Evolutionary conservation across 2,113 vertebrate species (phyloP).

Genomic region (Cololabis saira): DNA sequence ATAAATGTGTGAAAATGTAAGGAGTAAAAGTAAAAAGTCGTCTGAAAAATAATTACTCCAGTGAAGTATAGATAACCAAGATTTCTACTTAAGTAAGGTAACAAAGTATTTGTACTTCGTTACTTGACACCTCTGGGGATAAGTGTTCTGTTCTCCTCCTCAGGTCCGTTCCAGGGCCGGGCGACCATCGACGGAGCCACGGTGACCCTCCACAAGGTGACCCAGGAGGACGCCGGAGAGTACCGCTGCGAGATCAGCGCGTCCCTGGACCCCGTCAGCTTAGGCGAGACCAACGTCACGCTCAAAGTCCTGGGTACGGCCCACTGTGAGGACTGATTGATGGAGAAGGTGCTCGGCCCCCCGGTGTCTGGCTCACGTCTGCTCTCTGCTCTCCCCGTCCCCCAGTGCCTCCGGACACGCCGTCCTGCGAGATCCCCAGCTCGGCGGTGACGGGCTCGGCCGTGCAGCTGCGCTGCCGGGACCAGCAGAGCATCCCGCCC

Average conservation of each 20-base stretch:
- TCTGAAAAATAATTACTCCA: too few relatives aligned
- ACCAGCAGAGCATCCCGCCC: constrained; percentile 87
- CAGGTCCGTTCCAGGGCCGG: constrained; percentile 86
- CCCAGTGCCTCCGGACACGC: constrained; percentile 86
- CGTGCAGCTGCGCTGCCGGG: constrained; percentile 87
- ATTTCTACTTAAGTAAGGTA: too few relatives aligned
- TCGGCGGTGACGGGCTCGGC: constrained; percentile 85
- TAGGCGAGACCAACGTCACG: constrained; percentile 88
- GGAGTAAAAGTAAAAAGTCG: too few relatives aligned
- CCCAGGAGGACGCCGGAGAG: constrained; percentile 88
- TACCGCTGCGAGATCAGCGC: constrained; percentile 96
- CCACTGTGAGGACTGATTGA: too few relatives aligned
- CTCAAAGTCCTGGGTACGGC: constrained; percentile 89
- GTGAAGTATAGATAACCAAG: too few relatives aligned
- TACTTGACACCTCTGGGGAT: too few relatives aligned
- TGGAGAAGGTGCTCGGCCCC: too few relatives aligned
- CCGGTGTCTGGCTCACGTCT: background rate
- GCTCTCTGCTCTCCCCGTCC: too few relatives aligned
- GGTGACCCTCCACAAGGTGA: constrained; percentile 87
- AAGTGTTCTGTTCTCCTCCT: constrained; percentile 29
- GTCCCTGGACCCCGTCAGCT: constrained; percentile 76
- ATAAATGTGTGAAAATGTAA: too few relatives aligned
- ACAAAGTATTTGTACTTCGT: too few relatives aligned
- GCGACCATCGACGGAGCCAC: constrained; percentile 88
- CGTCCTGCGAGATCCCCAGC: constrained; percentile 86